A percentile compares a stretch with the other conserved stretches of the same genome.
These are phyloP conservation scores for Harpalus rufipes DNA, from an alignment of 2,888 invertebrate genomes.

Conservation along the genomic window DNA sequence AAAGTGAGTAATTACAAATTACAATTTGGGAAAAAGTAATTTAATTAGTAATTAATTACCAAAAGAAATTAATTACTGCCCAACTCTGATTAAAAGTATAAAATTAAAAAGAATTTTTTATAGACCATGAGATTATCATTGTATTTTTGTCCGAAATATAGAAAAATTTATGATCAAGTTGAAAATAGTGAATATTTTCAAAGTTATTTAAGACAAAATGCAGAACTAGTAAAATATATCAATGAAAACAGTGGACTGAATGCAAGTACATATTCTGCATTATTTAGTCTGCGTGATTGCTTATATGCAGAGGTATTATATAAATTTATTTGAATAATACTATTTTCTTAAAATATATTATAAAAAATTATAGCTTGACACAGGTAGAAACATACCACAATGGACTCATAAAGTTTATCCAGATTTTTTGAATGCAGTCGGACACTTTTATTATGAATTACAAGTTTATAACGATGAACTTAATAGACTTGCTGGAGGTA, in stretches of 20 bases:
- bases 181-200: slow-evolving; percentile 22
- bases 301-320: slow-evolving; percentile 50
- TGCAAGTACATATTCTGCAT: neutral
- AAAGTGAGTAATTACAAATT: too few relatives aligned
- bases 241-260: slow-evolving; percentile 57
- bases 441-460: slow-evolving; percentile 75
- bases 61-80: too few relatives aligned
- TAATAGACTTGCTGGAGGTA: slow-evolving; percentile 71
- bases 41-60: too few relatives aligned
- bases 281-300: neutral
- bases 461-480: slow-evolving; percentile 72
- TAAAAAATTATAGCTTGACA: slow-evolving; percentile 70
- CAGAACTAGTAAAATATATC: slow-evolving; percentile 32
- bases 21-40: too few relatives aligned
- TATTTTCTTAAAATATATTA: neutral
- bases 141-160: slow-evolving; percentile 15
- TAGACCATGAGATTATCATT: slow-evolving; percentile 51
- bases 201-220: slow-evolving; percentile 18
- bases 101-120: slow-evolving; percentile 51
- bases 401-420: slow-evolving; percentile 76
- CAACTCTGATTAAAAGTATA: too few relatives aligned
- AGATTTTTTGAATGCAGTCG: slow-evolving; percentile 73
- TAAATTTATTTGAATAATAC: neutral
- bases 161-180: neutral
- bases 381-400: slow-evolving; percentile 75